These are phyloP conservation scores for Drosophila mulleri DNA, from an alignment of 2,888 invertebrate species.

Conservation along the genomic window DNA sequence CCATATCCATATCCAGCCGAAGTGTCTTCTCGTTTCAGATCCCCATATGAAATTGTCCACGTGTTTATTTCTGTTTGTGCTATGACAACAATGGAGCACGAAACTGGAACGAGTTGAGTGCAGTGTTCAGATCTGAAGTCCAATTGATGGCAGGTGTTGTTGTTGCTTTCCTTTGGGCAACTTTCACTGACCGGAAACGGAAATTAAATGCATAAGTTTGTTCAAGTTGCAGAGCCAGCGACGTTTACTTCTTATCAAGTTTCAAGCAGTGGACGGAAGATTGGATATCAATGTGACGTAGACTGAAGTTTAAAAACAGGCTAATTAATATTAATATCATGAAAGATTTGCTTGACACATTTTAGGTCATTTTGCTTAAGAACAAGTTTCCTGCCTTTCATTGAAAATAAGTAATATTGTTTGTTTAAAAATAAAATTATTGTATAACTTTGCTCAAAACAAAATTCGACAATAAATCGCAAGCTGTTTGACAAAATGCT, in stretches of 20 bases:
- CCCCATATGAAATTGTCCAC: slow-evolving; percentile 55
- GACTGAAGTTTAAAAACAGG: not conserved
- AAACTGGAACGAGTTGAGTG: slow-evolving; percentile 38
- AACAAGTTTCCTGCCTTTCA: too few species aligned
- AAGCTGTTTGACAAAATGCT: slow-evolving; percentile 23
- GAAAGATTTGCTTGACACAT: not conserved
- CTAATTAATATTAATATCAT: not conserved
- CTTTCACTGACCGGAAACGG: slow-evolving; percentile 81
- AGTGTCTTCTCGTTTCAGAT: slow-evolving; percentile 10
- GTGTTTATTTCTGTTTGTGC: slow-evolving; percentile 74
- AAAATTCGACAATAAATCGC: not conserved
- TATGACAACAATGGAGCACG: slow-evolving; percentile 57
- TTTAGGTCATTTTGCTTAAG: not conserved
- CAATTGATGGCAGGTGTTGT: slow-evolving; percentile 58
- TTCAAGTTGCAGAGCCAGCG: slow-evolving; percentile 41
- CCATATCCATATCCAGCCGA: slow-evolving; percentile 30
- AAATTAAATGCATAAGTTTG: slow-evolving; percentile 80
- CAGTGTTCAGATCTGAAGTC: slow-evolving; percentile 15
- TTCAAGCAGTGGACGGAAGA: slow-evolving; percentile 23
- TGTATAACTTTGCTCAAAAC: too few species aligned
- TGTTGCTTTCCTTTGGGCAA: slow-evolving; percentile 65
- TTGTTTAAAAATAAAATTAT: not conserved
- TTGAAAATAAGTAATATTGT: not conserved
- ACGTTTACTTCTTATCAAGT: slow-evolving; percentile 52
- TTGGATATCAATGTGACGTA: slow-evolving; percentile 11